phyloP scores from a whole-genome alignment of 2,797 vertebrate species.

The Danio tinwini region DNA sequence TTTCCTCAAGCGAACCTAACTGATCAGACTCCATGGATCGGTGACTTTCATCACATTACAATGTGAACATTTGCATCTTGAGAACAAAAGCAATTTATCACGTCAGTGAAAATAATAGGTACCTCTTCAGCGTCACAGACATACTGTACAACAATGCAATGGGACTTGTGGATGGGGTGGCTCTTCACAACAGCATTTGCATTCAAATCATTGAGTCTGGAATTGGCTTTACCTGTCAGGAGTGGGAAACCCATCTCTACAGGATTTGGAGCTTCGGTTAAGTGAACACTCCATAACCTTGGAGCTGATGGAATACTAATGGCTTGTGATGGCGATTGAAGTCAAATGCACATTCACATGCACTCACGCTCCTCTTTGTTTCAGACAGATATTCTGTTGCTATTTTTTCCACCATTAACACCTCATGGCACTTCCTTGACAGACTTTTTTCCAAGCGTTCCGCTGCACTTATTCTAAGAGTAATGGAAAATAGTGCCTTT shows the following conservation, averaged over 20 bases:
- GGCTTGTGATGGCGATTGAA: conserved; percentile 63
- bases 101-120: conserved; percentile 68
- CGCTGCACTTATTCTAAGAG: neutral
- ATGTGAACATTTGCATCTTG: conserved; percentile 70
- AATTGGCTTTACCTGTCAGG: conserved; percentile 80
- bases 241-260: conserved; percentile 72
- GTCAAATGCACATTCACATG: conserved; percentile 49
- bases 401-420: conserved; percentile 7
- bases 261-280: conserved; percentile 70
- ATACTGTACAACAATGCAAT: conserved; percentile 71
- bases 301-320: conserved; percentile 72
- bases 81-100: conserved; percentile 72
- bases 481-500: conserved; percentile 3
- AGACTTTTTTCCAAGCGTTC: conserved; percentile 11
- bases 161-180: conserved; percentile 29
- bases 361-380: conserved; percentile 59
- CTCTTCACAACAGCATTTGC: conserved; percentile 76
- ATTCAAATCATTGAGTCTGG: conserved; percentile 81
- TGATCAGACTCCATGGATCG: conserved; percentile 7
- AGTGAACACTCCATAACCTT: conserved; percentile 72
- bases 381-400: neutral
- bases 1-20: conserved; percentile 66
- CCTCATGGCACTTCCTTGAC: neutral
- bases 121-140: conserved; percentile 62
- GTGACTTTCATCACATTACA: conserved; percentile 28